Percentiles rank a stretch among this genome's conserved stretches.
phyloP scores from a whole-genome alignment of 1,140 invertebrate species.

The Uloborus diversus region DNA sequence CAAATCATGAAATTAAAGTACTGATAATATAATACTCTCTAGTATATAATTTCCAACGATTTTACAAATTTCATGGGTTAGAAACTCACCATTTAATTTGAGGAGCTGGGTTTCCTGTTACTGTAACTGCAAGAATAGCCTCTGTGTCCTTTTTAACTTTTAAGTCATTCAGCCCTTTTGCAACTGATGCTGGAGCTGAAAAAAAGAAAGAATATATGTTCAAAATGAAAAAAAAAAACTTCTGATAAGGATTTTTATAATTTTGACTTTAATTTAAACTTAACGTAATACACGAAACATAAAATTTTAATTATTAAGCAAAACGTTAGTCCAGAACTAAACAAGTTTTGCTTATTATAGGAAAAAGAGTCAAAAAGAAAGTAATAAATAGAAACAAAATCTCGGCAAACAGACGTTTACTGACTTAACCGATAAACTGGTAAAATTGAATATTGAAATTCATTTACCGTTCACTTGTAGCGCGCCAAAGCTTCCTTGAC shows the following conservation, averaged over 20 bases:
- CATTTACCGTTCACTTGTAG: conserved; percentile 36
- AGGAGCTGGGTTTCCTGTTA: conserved; percentile 83
- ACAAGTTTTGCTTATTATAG: no score
- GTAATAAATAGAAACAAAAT: no score
- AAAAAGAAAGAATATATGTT: conserved; percentile 66
- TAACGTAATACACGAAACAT: neutral
- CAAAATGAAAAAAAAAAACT: neutral
- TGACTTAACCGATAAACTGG: no score
- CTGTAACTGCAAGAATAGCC: conserved; percentile 76
- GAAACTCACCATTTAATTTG: conserved; percentile 72
- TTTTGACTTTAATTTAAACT: neutral
- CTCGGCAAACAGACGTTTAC: no score
- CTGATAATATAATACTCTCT: neutral
- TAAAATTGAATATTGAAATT: no score
- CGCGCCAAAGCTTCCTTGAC: conserved; percentile 62
- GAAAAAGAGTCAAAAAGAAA: no score
- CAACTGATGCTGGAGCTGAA: conserved; percentile 64
- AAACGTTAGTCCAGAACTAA: no score
- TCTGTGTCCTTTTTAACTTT: conserved; percentile 77
- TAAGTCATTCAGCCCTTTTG: conserved; percentile 69
- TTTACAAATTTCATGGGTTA: no score
- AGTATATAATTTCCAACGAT: no score
- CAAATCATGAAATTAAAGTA: neutral
- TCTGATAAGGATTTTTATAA: neutral
- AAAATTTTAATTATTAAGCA: no score